Base-by-base conservation (phyloP, 2,888 invertebrate species). In the Troilus luridus region DNA sequence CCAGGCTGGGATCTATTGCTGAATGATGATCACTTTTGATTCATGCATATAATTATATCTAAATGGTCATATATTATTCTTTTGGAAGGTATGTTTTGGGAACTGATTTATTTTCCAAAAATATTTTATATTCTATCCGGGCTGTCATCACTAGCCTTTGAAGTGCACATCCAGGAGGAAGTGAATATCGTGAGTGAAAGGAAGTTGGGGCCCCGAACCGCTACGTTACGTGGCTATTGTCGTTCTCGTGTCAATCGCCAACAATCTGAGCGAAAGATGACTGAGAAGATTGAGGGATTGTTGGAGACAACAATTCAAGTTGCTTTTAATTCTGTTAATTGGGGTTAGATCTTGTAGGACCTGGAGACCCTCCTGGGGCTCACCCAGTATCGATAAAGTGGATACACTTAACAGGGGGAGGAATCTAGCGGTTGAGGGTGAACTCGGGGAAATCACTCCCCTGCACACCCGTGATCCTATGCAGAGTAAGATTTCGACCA, bases 141-240 rank as follows among this genome's bases (percentile, higher is more conserved):
- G 21, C 24, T 10, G 12, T 12, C 24, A 59, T 12, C 14, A 10
- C 67, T 6, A 27, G 24, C 24, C 24, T 11, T 12, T 24, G 67
- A 67, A 67, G 67, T 6, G 10, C 14, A 67, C 67, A 67, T 24
- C 24, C 24, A 67, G 19, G 24, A 81, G 81, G 54, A 56, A 81
- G 81, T 54, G 21, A 56, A 81, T 54, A 54, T 81, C 81, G 81
- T 81, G 81, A 81, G 81, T 81, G 81, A 81, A 81, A 81, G 81
- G 81, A 81, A 41, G 54, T 7, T 81, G 54, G 81, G 11, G 17
- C 17, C 8, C 9, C 41, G 54, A 17, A 41, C 81, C 81, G 81
- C 81, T 81, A 81, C 54, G 19, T 81, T 81, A 81, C 81, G 81
- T 81, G 81, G 54, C 81, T 14, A 81, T 81, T 81, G 81, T 81